phyloP scores from a whole-genome alignment of 2,113 vertebrate species.

The Syngnathus floridae region DNA sequence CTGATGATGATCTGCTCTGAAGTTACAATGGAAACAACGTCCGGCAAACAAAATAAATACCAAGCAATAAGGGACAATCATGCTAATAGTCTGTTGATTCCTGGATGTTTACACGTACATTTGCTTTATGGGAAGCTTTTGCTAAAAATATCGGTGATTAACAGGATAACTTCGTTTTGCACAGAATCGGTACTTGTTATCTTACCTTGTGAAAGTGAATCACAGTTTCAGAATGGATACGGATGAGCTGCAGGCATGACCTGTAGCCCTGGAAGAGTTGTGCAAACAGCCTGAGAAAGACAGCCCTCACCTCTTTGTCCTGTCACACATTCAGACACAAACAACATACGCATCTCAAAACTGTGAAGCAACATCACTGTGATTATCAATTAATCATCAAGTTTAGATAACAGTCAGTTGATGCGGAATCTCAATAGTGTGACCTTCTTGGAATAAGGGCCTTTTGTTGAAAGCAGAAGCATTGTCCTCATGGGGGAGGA shows the following conservation, averaged over 20 bases:
- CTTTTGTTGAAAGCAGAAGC: constrained; percentile 11
- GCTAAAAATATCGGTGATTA: constrained; percentile 20
- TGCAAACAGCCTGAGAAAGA: constrained; percentile 95
- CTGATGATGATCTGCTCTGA: constrained; percentile 50
- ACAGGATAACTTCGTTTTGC: constrained; percentile 3
- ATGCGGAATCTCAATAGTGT: background rate
- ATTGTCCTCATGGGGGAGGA: constrained; percentile 9
- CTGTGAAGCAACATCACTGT: constrained; percentile 29
- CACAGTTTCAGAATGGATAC: constrained; percentile 93
- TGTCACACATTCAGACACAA: constrained; percentile 46
- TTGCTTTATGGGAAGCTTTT: constrained; percentile 26
- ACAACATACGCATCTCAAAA: constrained; percentile 23
- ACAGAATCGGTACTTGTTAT: constrained; percentile 43
- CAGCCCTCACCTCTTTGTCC: constrained; percentile 95
- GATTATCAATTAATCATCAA: constrained; percentile 26
- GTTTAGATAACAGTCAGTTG: constrained; percentile 22
- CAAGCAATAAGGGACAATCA: constrained; percentile 26
- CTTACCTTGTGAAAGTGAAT: constrained; percentile 99
- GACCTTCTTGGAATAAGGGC: constrained; percentile 20
- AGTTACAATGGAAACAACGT: constrained; percentile 62
- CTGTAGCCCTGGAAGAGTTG: constrained; percentile 98
- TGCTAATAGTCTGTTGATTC: constrained; percentile 26
- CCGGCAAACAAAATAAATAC: constrained; percentile 63
- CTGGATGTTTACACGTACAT: constrained; percentile 33
- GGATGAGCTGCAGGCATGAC: constrained; percentile 95